Percentiles rank a stretch among this genome's conserved stretches.
Evolutionary conservation across 2,797 vertebrate genomes (phyloP).

Genomic region (Chelonia mydas): DNA sequence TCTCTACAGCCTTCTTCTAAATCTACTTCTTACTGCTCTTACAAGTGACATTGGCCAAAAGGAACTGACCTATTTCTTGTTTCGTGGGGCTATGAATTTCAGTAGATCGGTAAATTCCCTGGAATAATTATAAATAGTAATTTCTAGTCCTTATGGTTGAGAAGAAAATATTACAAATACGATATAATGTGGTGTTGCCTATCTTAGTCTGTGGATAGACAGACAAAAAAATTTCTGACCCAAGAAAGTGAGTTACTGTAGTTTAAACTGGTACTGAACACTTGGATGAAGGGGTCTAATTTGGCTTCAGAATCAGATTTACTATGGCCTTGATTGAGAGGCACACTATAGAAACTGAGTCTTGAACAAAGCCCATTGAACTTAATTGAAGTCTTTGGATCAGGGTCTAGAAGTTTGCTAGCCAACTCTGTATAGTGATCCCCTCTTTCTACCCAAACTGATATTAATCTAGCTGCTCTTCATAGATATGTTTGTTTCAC

Average conservation of each 20-base stretch:
- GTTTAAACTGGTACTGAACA: background rate
- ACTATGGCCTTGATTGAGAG: background rate
- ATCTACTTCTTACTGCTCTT: background rate
- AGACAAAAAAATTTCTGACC: background rate
- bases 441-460: background rate
- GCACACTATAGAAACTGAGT: background rate
- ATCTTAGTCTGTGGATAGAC: background rate
- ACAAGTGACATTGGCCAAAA: background rate
- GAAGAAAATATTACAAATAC: background rate
- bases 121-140: background rate
- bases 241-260: background rate
- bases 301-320: background rate
- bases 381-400: background rate
- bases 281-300: background rate
- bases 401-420: background rate
- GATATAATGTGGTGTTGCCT: background rate
- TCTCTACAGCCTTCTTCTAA: background rate
- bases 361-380: background rate
- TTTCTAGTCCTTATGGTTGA: background rate
- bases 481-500: background rate
- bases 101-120: background rate
- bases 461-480: background rate
- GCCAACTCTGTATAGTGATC: background rate
- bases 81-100: background rate
- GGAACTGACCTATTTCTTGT: background rate